Percentiles rank a stretch among this genome's conserved stretches.
Conservation (phyloP, 2,113 vertebrate species). For the Pygathrix nemaeus region DNA sequence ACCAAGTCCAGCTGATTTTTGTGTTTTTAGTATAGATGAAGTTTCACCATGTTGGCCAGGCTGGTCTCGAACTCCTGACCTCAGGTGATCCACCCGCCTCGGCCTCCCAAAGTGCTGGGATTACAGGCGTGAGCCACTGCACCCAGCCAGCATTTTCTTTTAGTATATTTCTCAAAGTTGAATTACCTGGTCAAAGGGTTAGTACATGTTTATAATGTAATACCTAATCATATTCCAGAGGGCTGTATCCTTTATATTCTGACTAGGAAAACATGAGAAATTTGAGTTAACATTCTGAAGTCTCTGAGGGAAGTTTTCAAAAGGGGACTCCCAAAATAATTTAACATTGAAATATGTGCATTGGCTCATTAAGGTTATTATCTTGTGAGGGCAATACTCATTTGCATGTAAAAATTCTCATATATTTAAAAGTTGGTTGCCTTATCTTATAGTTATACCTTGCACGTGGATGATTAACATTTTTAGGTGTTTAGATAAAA, state of each 20-base stretch:
- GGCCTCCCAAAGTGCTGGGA: too few species aligned
- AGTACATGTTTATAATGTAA: not conserved
- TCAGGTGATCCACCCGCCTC: too few species aligned
- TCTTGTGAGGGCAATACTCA: not conserved
- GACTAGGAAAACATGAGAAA: not conserved
- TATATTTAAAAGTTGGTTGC: not conserved
- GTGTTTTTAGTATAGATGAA: too few species aligned
- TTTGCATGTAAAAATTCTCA: constrained; percentile 47
- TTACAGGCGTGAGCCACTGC: too few species aligned
- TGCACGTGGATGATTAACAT: not conserved
- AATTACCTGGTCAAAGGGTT: constrained; percentile 32
- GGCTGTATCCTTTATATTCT: constrained; percentile 12
- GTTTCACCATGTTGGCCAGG: too few species aligned
- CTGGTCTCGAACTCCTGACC: too few species aligned
- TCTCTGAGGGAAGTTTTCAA: constrained; percentile 29
- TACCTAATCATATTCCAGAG: constrained; percentile 25
- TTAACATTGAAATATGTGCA: not conserved
- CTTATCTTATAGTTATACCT: not conserved
- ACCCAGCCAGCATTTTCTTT: not conserved
- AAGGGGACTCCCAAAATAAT: not conserved
- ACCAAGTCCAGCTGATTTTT: too few species aligned
- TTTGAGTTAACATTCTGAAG: constrained; percentile 13
- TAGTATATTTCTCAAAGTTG: constrained; percentile 40
- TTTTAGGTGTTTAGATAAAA: constrained; percentile 41
- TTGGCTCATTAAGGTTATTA: constrained; percentile 26